Evolutionary conservation across 2,888 invertebrate species (phyloP).

Genomic region (Cheilosia scutellata): DNA sequence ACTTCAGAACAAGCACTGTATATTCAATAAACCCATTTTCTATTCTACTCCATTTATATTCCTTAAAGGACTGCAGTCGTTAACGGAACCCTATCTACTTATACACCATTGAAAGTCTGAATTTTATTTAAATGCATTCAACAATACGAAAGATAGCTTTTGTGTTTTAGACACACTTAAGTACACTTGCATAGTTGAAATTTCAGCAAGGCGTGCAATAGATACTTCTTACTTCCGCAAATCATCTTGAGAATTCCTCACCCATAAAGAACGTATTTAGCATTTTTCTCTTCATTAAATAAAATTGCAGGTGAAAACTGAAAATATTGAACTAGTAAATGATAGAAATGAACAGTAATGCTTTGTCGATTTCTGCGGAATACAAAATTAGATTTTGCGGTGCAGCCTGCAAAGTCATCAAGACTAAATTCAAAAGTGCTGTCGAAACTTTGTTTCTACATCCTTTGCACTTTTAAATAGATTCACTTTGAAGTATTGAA

Average conservation of each 20-base stretch:
- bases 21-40: constrained; percentile 42
- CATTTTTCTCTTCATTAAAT: constrained; percentile 1
- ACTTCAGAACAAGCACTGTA: constrained; percentile 31
- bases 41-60: constrained; percentile 33
- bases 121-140: constrained; percentile 39
- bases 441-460: constrained; percentile 61
- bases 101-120: constrained; percentile 10
- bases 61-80: constrained; percentile 9
- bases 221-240: too few relatives aligned
- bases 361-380: not conserved
- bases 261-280: constrained; percentile 6
- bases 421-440: constrained; percentile 17
- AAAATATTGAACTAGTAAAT: not conserved
- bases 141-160: constrained; percentile 11
- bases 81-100: not conserved
- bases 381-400: constrained; percentile 30
- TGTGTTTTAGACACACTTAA: constrained; percentile 14
- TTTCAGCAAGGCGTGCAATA: not conserved
- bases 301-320: not conserved
- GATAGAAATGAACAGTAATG: constrained; percentile 11
- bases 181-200: constrained; percentile 12
- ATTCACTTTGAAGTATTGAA: constrained; percentile 64
- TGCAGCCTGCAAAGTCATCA: constrained; percentile 17
- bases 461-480: constrained; percentile 61
- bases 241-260: constrained; percentile 5